These are phyloP conservation scores for Triplophysa yarkandensis DNA, from an alignment of 2,797 vertebrate genomes.

Conservation along the genomic window DNA sequence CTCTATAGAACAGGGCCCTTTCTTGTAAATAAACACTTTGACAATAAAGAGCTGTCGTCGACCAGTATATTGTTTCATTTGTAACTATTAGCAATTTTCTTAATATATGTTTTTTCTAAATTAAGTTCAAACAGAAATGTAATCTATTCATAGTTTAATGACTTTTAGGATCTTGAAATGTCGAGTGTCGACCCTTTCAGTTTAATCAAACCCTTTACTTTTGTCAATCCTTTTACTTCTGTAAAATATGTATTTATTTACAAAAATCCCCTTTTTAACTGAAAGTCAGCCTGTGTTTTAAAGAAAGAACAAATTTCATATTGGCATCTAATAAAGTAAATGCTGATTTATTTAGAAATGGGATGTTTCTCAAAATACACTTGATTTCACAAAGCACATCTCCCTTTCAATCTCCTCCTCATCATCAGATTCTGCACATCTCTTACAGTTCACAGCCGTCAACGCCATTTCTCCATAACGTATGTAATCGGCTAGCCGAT, in stretches of 20 bases:
- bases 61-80: not conserved
- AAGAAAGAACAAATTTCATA: not conserved
- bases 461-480: constrained; percentile 36
- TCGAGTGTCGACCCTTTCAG: not conserved
- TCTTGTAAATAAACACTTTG: not conserved
- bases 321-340: not conserved
- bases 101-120: not conserved
- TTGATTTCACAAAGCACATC: constrained; percentile 8
- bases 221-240: not conserved
- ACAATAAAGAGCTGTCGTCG: not conserved
- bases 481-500: constrained; percentile 61
- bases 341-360: not conserved
- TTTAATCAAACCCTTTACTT: not conserved
- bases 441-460: constrained; percentile 43
- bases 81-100: not conserved
- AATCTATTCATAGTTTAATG: no score
- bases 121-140: no score
- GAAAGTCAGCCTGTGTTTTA: not conserved
- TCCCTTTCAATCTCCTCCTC: constrained; percentile 21
- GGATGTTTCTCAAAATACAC: constrained; percentile 5
- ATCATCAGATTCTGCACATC: constrained; percentile 22
- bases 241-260: no score
- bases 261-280: not conserved
- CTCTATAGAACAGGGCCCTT: constrained; percentile 32
- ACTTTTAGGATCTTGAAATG: no score